A percentile compares a stretch with the other conserved stretches of the same genome.
Evolutionary conservation across 1,140 invertebrate genomes (phyloP).

Genomic region (Aphelinus certus): DNA sequence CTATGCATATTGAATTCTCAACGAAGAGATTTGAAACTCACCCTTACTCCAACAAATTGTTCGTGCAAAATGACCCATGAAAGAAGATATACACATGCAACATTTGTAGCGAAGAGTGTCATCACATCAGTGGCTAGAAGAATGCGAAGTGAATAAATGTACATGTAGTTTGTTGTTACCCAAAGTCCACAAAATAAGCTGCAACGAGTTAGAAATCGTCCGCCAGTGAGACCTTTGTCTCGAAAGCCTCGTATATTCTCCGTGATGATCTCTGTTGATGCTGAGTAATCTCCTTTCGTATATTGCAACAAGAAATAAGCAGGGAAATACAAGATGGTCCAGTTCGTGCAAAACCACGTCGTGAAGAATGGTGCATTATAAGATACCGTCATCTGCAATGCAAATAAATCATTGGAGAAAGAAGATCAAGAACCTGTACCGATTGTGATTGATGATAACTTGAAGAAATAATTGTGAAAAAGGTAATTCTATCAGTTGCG

Average conservation of each 20-base stretch:
- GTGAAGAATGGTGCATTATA: constrained; percentile 93
- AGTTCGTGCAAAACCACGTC: constrained; percentile 95
- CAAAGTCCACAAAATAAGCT: constrained; percentile 89
- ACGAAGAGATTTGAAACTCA: constrained; percentile 62
- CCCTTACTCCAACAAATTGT: constrained; percentile 94
- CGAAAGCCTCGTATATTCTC: constrained; percentile 85
- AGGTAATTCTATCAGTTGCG: too few species aligned
- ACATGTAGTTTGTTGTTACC: constrained; percentile 93
- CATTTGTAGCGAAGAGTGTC: constrained; percentile 91
- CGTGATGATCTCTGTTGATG: constrained; percentile 76
- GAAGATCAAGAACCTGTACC: too few species aligned
- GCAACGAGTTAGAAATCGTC: constrained; percentile 85
- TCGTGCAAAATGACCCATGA: constrained; percentile 97
- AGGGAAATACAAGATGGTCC: constrained; percentile 90
- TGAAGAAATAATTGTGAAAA: too few species aligned
- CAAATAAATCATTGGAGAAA: constrained; percentile 35
- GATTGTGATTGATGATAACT: too few species aligned
- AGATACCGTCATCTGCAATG: constrained; percentile 67
- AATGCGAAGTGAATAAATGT: constrained; percentile 85
- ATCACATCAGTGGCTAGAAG: constrained; percentile 90
- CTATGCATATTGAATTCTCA: too few species aligned
- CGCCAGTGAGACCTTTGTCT: constrained; percentile 87
- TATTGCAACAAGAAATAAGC: constrained; percentile 82
- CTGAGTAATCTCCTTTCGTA: constrained; percentile 77
- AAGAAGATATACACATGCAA: constrained; percentile 90